Evolutionary conservation across 2,113 vertebrate genomes (phyloP), one percentile per base, ranked within the genome.

Genomic region (Gadus macrocephalus): DNA sequence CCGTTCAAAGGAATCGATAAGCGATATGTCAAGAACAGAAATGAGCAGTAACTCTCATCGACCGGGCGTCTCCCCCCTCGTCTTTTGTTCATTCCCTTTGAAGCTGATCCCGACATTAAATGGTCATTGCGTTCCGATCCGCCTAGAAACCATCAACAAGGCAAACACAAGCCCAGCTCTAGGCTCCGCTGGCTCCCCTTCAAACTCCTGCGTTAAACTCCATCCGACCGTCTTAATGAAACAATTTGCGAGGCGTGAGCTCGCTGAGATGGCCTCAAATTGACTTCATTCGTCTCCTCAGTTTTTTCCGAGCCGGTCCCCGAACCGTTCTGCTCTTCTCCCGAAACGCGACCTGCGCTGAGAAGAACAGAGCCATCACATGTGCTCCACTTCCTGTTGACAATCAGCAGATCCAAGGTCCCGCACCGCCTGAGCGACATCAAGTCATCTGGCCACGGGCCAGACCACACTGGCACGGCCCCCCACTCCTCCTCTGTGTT

Each of bases 321-420:
- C 55, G 55, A 58, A 16, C 15, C n/a, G 55, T 17, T 14, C 55
- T 16, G 6, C 15, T n/a, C 55, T n/a, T 58, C 55, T 5, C 15
- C 55, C 1, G n/a, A 58, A 58, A 5, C 3, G 15, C 15, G 15
- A 5, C 55, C 55, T 15, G 55, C 55, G 2, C 14, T 17, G 35
- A n/a, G 67, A 15, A 63, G n/a, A 58, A 56, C 64, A 60, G 42
- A 71, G 35, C n/a, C 0, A 25, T 55, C 25, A 7, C n/a, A 55
- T 31, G 4, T 53, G 17, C 5, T 14, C 72, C 66, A 27, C 61
- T 68, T 73, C 66, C 72, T 73, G 72, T 68, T 73, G 67, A 68
- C 42, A 12, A 67, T 35, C 70, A 20, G 5, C 17, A 67, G 65
- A 53, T 59, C 15, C 12, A 15, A 19, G 64, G 64, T 35, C 1